Conservation (phyloP, 2,113 vertebrate species). For the Lipophrys pholis region DNA sequence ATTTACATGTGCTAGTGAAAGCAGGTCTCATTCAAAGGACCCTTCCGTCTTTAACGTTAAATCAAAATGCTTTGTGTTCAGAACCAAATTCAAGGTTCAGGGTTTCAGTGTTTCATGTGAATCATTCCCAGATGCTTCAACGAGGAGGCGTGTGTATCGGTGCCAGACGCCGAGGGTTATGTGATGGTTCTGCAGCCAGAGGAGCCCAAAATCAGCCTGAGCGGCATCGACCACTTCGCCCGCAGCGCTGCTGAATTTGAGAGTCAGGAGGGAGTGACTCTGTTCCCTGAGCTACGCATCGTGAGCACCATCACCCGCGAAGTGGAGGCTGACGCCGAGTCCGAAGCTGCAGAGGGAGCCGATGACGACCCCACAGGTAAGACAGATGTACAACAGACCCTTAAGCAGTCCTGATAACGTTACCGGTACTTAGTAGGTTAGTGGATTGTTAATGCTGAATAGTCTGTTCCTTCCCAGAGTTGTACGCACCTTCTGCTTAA, state of each 20-base stretch:
- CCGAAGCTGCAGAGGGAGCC: constrained; percentile 83
- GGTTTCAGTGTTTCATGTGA: not conserved
- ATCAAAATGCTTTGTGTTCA: no score
- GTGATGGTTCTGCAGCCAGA: constrained; percentile 97
- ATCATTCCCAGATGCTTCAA: constrained; percentile 86
- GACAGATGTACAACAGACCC: not conserved
- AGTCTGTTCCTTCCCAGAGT: not conserved
- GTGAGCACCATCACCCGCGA: constrained; percentile 97
- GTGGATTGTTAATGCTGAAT: not conserved
- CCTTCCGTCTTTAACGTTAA: no score
- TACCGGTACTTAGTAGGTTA: not conserved
- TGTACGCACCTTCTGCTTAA: not conserved
- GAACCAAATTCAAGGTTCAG: not conserved
- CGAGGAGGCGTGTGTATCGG: constrained; percentile 87
- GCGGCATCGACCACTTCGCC: constrained; percentile 96
- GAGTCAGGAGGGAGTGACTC: constrained; percentile 89
- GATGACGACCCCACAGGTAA: constrained; percentile 93
- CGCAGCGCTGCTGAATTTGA: constrained; percentile 96
- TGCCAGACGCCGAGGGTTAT: constrained; percentile 90
- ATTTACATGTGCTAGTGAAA: no score
- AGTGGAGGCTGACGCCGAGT: constrained; percentile 89
- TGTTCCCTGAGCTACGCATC: constrained; percentile 96
- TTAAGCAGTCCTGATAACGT: not conserved
- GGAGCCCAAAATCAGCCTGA: constrained; percentile 97
- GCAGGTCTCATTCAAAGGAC: no score